These are phyloP conservation scores for Carterocephalus palaemon DNA, from an alignment of 2,888 invertebrate species.

Conservation along the genomic window DNA sequence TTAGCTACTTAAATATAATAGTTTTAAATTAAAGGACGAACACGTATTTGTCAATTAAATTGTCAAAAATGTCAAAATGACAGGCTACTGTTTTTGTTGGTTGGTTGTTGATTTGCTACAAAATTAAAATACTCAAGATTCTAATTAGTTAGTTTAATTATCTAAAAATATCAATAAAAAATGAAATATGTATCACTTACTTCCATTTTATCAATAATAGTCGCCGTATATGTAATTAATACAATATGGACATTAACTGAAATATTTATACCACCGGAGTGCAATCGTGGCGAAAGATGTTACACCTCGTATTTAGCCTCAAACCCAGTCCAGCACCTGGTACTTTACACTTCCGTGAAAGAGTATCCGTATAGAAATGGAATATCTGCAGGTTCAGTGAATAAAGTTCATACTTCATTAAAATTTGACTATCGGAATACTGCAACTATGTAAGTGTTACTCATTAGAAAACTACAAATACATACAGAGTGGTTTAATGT, in stretches of 20 bases:
- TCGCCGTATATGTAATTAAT: slow-evolving; percentile 83
- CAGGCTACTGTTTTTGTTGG: too few relatives aligned
- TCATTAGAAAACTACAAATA: too few relatives aligned
- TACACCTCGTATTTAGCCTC: slow-evolving; percentile 83
- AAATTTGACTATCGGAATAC: slow-evolving; percentile 83
- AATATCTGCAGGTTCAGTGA: slow-evolving; percentile 55
- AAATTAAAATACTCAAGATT: too few relatives aligned
- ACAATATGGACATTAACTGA: slow-evolving; percentile 87
- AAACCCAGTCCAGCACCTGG: slow-evolving; percentile 83
- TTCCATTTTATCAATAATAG: slow-evolving; percentile 80
- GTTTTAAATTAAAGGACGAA: too few relatives aligned
- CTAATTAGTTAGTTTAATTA: too few relatives aligned
- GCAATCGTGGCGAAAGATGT: slow-evolving; percentile 82
- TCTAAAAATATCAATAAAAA: too few relatives aligned
- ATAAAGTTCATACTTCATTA: slow-evolving; percentile 78
- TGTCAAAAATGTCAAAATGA: too few relatives aligned
- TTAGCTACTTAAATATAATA: too few relatives aligned
- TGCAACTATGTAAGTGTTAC: slow-evolving; percentile 54
- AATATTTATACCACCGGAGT: slow-evolving; percentile 85
- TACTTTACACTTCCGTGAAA: slow-evolving; percentile 82
- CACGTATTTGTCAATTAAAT: too few relatives aligned
- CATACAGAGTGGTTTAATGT: neutral
- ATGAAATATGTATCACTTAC: slow-evolving; percentile 80
- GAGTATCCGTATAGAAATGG: slow-evolving; percentile 78
- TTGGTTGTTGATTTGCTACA: too few relatives aligned